These are phyloP conservation scores for Phyllotis vaccarum DNA, from an alignment of 2,797 vertebrate genomes.

Conservation along the genomic window DNA sequence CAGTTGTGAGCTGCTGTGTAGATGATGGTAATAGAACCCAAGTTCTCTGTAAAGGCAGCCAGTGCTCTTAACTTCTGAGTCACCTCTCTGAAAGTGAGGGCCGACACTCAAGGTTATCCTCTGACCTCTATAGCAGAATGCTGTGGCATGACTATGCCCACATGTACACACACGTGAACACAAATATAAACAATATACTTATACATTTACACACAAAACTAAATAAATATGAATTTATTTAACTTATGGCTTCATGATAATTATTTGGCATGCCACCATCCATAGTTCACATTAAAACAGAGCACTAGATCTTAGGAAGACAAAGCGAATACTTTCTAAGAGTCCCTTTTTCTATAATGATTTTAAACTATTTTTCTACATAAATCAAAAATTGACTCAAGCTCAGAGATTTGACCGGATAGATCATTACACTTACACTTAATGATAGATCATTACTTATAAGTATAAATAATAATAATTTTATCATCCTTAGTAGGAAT, in stretches of 20 bases:
- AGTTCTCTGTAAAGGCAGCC: neutral
- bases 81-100: neutral
- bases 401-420: conserved; percentile 50
- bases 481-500: conserved; percentile 66
- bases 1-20: neutral
- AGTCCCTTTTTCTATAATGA: conserved; percentile 6
- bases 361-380: conserved; percentile 52
- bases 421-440: conserved; percentile 75
- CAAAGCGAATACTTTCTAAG: neutral
- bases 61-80: neutral
- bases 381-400: conserved; percentile 62
- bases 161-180: neutral
- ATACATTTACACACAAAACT: neutral
- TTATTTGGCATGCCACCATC: neutral
- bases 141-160: neutral
- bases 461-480: conserved; percentile 67
- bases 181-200: neutral
- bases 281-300: neutral
- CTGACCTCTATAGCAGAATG: neutral
- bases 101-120: neutral
- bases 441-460: conserved; percentile 67
- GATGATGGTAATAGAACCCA: neutral
- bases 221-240: neutral
- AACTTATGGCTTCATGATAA: neutral
- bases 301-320: neutral